A percentile compares a stretch with the other conserved stretches of the same genome.
These are phyloP conservation scores for Acrossocheilus wenchowensis DNA, from an alignment of 2,797 vertebrate species.

Conservation along the genomic window DNA sequence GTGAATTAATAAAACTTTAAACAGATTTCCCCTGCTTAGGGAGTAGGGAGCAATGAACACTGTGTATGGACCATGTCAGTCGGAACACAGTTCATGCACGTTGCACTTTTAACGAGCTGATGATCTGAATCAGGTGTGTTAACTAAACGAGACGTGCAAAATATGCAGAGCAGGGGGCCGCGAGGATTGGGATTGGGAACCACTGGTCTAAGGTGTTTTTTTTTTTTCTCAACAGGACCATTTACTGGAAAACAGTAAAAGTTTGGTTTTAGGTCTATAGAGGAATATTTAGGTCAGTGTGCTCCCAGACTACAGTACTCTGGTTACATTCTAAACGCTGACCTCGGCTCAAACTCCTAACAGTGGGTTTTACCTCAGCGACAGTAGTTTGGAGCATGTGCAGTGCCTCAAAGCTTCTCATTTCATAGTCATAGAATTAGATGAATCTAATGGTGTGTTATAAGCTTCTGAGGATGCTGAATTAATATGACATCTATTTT, in stretches of 20 bases:
- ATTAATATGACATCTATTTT: slow-evolving; percentile 16
- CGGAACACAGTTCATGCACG: no score
- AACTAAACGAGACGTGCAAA: no score
- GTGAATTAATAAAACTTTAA: no score
- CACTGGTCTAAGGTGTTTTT: neutral
- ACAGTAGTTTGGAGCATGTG: neutral
- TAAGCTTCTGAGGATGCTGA: neutral
- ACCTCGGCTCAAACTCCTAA: slow-evolving; percentile 25
- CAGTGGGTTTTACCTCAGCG: slow-evolving; percentile 5
- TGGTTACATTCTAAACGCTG: slow-evolving; percentile 9
- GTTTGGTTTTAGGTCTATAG: slow-evolving; percentile 24
- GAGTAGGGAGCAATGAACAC: no score
- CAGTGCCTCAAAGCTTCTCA: neutral
- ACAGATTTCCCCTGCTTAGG: no score
- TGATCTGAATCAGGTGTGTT: no score
- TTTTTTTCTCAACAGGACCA: neutral
- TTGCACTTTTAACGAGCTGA: no score
- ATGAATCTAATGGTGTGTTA: neutral
- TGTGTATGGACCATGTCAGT: no score
- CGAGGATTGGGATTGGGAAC: no score
- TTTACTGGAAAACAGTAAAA: slow-evolving; percentile 31
- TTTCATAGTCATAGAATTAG: neutral
- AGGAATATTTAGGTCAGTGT: slow-evolving; percentile 46
- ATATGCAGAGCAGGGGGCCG: no score
- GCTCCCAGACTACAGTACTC: slow-evolving; percentile 24